Evolutionary conservation across 2,888 invertebrate genomes (phyloP), one percentile per base, ranked within the genome.

Genomic region (Apodemia mormo): DNA sequence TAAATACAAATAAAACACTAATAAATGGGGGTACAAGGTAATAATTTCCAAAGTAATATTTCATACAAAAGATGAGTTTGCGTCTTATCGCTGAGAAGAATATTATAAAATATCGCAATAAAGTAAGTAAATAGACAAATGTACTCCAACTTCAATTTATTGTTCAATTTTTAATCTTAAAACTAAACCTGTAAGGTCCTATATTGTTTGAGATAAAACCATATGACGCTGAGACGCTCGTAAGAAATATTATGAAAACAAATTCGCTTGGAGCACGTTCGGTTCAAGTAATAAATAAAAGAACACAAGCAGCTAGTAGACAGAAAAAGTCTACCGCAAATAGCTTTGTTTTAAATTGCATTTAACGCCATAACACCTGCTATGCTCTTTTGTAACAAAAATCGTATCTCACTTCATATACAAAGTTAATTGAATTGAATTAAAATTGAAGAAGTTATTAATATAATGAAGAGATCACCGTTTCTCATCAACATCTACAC

Each of bases 241-340:
- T 79, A 84, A 86, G 89, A 90, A 92, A 92, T 92, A 92, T 92
- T 92, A 92, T 91, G 92, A 89, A 90, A 92, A 92, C 92, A 92
- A 92, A 92, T 92, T 92, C 89, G 86, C 83, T 88, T 86, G 88
- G 90, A 90, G 90, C 92, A 91, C 92, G 92, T 92, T 88, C 87
- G 84, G 85, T 61, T 61, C 61, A 83, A 88, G 91, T 90, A 90
- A 91, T 92, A 92, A 92, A 92, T 92, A 91, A 89, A 85, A 86
- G 84, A 61, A 61, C 81, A 88, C 84, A 83, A 87, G 86, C 82
- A 78, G 81, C 73, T 79, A 81, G 79, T 81, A 81, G 79, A 81
- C 75, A 78, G 79, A 79, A 80, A 81, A 82, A 83, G 83, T 81
- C 81, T 81, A 80, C 87, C 84, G 80, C 84, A 83, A 84, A 90